Evolutionary conservation across 2,797 vertebrate genomes (phyloP), one percentile per base, ranked within the genome.

Genomic region (Adelosebastes latens): DNA sequence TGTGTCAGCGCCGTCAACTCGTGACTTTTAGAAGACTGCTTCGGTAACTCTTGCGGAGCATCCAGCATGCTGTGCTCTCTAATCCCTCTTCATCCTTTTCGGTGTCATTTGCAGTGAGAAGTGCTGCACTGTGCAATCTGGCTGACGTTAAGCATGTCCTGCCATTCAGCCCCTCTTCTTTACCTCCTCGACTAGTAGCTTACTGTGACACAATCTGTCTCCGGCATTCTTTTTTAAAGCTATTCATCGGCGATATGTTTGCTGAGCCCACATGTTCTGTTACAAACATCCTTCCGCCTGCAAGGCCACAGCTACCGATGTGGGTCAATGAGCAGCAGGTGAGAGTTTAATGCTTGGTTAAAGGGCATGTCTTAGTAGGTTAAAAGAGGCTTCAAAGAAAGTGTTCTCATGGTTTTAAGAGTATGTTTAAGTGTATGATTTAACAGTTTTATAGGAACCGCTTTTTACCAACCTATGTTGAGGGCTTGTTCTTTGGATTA

Each of bases 131-230:
- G 79, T 92, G 91, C 92, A 91, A 77, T 93, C 92, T 91, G 89
- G 88, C 91, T 93, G 93, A 92, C 92, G 87, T 92, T 93, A 93
- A 94, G 93, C 91, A 89, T 83, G 88, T 88, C 89, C 89, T 88
- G 92, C 92, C 87, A 93, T 93, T 90, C 87, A 93, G 86, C 64
- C 81, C 53, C 67, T 82, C 90, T 79, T 88, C 90, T 92, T 84
- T 91, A 87, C 86, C 88, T 90, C 81, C 85, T 86, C 76, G 81
- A 88, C 83, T 90, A 63, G 73, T 80, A 58, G 87, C 90, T 92
- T 72, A 90, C 89, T 90, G 91, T 93, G 92, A 93, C 92, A 92
- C 91, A 91, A 92, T 92, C 91, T 94, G 92, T 90, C 91, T 82
- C 59, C 24, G 18, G 53, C 72, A 60, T 87, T 83, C 80, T 86